These are phyloP conservation scores for Drosophila anceps DNA, from an alignment of 2,888 invertebrate genomes.

Conservation along the genomic window DNA sequence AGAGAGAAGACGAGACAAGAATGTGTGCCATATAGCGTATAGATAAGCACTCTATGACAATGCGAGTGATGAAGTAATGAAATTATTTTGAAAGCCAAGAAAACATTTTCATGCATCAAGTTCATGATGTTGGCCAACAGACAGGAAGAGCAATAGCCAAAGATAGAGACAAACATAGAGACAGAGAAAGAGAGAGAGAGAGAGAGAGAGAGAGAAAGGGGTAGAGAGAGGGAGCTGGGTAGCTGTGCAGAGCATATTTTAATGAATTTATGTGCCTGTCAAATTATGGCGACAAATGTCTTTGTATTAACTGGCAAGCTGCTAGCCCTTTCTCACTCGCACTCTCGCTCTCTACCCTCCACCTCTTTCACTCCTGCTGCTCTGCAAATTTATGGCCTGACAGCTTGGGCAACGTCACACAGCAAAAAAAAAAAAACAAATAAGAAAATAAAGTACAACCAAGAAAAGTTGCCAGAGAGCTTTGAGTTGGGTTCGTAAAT, in stretches of 20 bases:
- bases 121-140: conserved; percentile 52
- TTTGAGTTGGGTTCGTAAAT: conserved; percentile 42
- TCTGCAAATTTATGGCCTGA: conserved; percentile 44
- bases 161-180: not conserved
- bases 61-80: conserved; percentile 72
- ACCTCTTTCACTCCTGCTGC: not conserved
- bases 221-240: not conserved
- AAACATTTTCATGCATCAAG: conserved; percentile 72
- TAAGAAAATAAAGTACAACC: not conserved
- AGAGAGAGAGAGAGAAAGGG: not conserved
- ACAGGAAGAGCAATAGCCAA: conserved; percentile 1
- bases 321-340: not conserved
- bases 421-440: not conserved
- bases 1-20: not conserved
- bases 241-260: conserved; percentile 37
- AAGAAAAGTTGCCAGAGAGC: conserved; percentile 23
- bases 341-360: not conserved
- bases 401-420: conserved; percentile 26
- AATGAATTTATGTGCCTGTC: conserved; percentile 68
- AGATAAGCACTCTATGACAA: conserved; percentile 49
- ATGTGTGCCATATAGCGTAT: conserved; percentile 24
- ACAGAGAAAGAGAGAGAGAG: not conserved
- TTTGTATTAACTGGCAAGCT: conserved; percentile 54
- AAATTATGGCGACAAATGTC: conserved; percentile 68
- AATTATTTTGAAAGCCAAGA: conserved; percentile 61